A percentile compares a stretch with the other conserved stretches of the same genome.
phyloP scores from a whole-genome alignment of 2,113 vertebrate genomes.

The Pavo muticus region DNA sequence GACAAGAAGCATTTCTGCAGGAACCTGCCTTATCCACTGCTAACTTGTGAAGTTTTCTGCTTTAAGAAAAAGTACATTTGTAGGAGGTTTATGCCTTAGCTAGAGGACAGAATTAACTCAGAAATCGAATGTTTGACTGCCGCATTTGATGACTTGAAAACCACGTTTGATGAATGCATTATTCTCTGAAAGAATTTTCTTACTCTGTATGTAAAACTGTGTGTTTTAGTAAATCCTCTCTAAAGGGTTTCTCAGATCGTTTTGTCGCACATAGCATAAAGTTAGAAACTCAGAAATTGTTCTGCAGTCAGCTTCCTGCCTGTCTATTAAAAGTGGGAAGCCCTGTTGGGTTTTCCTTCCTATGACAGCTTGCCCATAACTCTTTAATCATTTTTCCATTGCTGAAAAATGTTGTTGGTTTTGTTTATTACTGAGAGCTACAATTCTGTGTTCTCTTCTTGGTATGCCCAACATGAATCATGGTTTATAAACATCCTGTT shows the following conservation, averaged over 20 bases:
- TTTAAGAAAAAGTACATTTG: background rate
- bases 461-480: constrained; percentile 65
- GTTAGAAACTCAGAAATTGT: constrained; percentile 32
- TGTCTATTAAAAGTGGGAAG: constrained; percentile 62
- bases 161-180: background rate
- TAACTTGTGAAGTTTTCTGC: background rate
- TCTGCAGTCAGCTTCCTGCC: constrained; percentile 50
- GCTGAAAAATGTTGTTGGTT: constrained; percentile 46
- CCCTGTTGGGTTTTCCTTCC: constrained; percentile 65
- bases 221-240: background rate
- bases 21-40: background rate
- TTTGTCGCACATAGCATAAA: background rate
- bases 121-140: background rate
- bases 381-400: constrained; percentile 61
- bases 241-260: background rate
- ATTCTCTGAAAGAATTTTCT: background rate
- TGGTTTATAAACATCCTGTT: constrained; percentile 66
- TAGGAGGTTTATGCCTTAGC: background rate
- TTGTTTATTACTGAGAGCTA: constrained; percentile 56
- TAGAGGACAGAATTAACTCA: background rate
- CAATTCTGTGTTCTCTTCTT: constrained; percentile 64
- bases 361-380: constrained; percentile 61
- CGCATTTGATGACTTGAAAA: background rate
- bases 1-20: background rate
- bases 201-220: background rate